Evolutionary conservation across 1,140 invertebrate genomes (phyloP), one percentile per base, ranked within the genome.

Genomic region (Drosophila gunungcola): DNA sequence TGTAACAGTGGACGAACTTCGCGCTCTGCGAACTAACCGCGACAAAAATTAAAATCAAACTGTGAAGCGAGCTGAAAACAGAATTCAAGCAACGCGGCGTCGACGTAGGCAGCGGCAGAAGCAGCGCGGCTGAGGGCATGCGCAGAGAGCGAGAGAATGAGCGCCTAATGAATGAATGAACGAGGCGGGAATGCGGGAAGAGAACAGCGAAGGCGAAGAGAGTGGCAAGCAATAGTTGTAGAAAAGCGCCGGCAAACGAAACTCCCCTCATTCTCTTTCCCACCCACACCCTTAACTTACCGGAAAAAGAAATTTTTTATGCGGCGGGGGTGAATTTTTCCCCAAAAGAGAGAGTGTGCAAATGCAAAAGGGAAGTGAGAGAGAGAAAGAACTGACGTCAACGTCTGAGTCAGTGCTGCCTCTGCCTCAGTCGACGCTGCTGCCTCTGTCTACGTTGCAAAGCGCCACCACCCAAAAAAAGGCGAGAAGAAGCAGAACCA

Each of bases 11-110:
- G 53, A 61, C 65, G 32, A 74, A 74, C 56, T 73, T 77, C 83
- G 78, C 74, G 78, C 60, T 78, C 80, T 61, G 58, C 79, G 72
- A 86, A 52, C 32, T 52, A 70, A 62, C 76, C 56, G 78, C 84
- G 75, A 83, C 84, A 79, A 75, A 86, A 86, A 86, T 89, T 63
- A 88, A 86, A 85, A 85, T 82, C 62, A 85, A 85, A 85, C 83
- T 78, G 60, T 60, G 76, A 83, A 79, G 49, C 53, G 60, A 57
- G 61, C 80, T 65, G 41, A 70, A 73, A 86, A 63, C 80, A 60
- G 75, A 83, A 76, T 60, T 67, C 70, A 75, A 55, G 69, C 80
- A 85, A 76, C 79, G 60, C 72, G 39, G 12, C 36, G 67, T 39
- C 49, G 57, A 53, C 61, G 48, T 48, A 49, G 62, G 57, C 49